Evolutionary conservation across 2,113 vertebrate species (phyloP).

Genomic region (Neofelis nebulosa): DNA sequence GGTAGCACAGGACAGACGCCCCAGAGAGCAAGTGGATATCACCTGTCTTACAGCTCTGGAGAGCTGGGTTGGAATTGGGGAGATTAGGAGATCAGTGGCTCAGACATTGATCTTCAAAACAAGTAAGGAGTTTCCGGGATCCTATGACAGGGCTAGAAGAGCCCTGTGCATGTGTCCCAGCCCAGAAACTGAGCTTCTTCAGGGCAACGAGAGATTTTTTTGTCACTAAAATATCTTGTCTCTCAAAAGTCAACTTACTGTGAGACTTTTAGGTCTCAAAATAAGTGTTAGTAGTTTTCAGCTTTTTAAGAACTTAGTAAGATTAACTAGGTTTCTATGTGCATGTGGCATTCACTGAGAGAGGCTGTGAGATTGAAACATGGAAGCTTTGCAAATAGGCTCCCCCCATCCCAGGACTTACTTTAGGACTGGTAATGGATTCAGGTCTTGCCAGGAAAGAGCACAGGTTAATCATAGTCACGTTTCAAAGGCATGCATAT

Average conservation of each 20-base stretch:
- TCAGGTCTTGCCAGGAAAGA: background rate
- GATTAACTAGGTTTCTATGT: background rate
- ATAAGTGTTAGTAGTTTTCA: background rate
- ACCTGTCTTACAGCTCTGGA: background rate
- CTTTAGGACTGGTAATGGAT: background rate
- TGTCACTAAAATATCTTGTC: background rate
- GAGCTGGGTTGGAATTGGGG: background rate
- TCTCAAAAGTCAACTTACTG: background rate
- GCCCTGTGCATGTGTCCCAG: background rate
- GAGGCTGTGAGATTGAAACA: background rate
- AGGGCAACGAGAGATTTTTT: background rate
- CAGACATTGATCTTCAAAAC: background rate
- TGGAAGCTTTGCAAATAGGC: background rate
- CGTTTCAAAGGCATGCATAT: rapidly evolving
- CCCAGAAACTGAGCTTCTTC: background rate
- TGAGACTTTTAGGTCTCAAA: background rate
- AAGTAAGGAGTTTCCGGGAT: background rate
- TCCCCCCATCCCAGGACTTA: background rate
- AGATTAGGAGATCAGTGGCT: background rate
- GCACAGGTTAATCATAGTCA: background rate
- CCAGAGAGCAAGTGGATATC: background rate
- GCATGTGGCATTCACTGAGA: background rate
- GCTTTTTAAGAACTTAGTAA: background rate
- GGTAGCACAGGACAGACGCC: background rate
- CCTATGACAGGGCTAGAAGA: background rate